Conservation (phyloP, 2,888 invertebrate species). For the Sinohyriopsis cumingii region DNA sequence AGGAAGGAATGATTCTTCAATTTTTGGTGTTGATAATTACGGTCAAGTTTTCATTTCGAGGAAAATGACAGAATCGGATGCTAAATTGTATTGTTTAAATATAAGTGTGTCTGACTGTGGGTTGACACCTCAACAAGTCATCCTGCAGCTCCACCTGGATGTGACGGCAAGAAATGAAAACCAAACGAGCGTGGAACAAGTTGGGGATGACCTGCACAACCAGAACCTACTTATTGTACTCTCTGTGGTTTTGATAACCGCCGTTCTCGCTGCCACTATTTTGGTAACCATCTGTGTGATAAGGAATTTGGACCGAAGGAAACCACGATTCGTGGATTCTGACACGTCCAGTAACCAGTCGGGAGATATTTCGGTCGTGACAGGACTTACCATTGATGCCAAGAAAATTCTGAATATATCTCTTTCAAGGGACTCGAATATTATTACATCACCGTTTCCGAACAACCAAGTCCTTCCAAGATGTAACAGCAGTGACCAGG, state of each 20-base stretch:
- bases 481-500: too few relatives aligned
- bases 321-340: conserved; percentile 29
- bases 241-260: conserved; percentile 57
- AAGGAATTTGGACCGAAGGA: conserved; percentile 51
- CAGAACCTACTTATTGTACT: conserved; percentile 50
- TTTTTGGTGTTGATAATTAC: conserved; percentile 40
- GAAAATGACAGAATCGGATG: conserved; percentile 27
- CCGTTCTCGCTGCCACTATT: conserved; percentile 56
- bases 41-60: conserved; percentile 38
- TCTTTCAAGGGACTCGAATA: too few relatives aligned
- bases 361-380: conserved; percentile 26
- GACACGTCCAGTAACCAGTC: conserved; percentile 30
- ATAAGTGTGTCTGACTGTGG: conserved; percentile 44
- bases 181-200: conserved; percentile 10
- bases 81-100: conserved; percentile 32
- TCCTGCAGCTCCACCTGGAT: conserved; percentile 35
- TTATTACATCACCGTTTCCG: too few relatives aligned
- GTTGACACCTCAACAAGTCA: conserved; percentile 31
- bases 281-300: conserved; percentile 60
- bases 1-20: conserved; percentile 41
- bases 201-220: conserved; percentile 18
- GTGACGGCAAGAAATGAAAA: conserved; percentile 35
- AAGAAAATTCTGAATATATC: conserved; percentile 13
- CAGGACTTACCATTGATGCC: conserved; percentile 19
- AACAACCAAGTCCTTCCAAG: too few relatives aligned